Evolutionary conservation across 1,140 invertebrate species (phyloP).

Genomic region (Neodiprion fabricii): DNA sequence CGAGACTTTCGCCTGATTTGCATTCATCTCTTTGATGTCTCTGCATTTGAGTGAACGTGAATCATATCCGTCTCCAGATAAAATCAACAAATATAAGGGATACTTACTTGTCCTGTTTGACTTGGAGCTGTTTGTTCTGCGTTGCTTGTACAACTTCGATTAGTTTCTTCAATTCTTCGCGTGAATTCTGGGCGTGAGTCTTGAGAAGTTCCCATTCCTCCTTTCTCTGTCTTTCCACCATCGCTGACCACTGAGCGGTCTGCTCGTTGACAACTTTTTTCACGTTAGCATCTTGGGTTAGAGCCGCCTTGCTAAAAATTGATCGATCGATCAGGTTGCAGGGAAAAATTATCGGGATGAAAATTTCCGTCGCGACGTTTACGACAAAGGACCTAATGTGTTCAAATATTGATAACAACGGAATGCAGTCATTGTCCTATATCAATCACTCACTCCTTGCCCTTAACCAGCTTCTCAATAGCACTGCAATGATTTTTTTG

Average conservation of each 20-base stretch:
- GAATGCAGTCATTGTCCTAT: background rate
- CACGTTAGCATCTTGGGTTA: slow-evolving; percentile 78
- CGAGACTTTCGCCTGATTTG: slow-evolving; percentile 93
- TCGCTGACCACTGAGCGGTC: slow-evolving; percentile 91
- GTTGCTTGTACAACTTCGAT: slow-evolving; percentile 86
- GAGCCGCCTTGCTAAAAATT: slow-evolving; percentile 74
- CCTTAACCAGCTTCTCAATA: slow-evolving; percentile 92
- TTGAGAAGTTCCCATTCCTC: slow-evolving; percentile 92
- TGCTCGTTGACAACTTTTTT: slow-evolving; percentile 87
- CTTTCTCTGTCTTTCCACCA: slow-evolving; percentile 87
- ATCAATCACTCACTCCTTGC: slow-evolving; percentile 76
- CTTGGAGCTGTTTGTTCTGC: slow-evolving; percentile 92
- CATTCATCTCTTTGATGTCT: slow-evolving; percentile 96
- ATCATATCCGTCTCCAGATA: background rate
- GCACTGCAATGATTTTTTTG: slow-evolving; percentile 93
- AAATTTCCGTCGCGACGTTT: background rate
- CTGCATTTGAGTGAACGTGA: slow-evolving; percentile 56
- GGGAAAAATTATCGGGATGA: slow-evolving; percentile 11
- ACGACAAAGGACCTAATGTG: background rate
- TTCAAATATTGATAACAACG: too few species aligned
- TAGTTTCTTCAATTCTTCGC: slow-evolving; percentile 86
- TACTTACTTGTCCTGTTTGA: slow-evolving; percentile 85
- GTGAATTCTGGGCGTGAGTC: slow-evolving; percentile 81
- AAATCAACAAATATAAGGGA: background rate
- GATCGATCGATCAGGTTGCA: slow-evolving; percentile 22